These are phyloP conservation scores for Novumbra hubbsi DNA, from an alignment of 2,797 vertebrate genomes.

Conservation along the genomic window DNA sequence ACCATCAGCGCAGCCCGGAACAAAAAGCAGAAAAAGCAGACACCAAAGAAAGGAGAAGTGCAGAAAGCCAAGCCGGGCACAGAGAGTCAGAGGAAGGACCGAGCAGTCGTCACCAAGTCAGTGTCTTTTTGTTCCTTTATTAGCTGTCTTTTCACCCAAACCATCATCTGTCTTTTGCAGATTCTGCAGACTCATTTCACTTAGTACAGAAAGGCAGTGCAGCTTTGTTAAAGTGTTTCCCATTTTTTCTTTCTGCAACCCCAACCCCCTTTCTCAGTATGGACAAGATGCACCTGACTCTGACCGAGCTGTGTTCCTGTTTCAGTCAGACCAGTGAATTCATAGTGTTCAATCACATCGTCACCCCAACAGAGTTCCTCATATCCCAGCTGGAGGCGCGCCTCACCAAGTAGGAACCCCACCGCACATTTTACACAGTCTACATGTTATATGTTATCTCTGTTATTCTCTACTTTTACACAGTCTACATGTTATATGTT, in stretches of 20 bases:
- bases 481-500: no score
- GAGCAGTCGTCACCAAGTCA: constrained; percentile 84
- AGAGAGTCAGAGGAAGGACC: constrained; percentile 88
- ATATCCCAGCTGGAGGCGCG: constrained; percentile 83
- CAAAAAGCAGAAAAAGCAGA: constrained; percentile 80
- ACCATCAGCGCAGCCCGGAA: constrained; percentile 84
- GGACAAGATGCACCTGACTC: constrained; percentile 87
- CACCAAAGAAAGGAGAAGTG: constrained; percentile 79
- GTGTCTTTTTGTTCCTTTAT: constrained; percentile 32
- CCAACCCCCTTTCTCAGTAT: constrained; percentile 55
- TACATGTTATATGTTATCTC: no score
- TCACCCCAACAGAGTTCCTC: constrained; percentile 87
- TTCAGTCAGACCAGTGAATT: constrained; percentile 78
- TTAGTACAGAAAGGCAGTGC: not conserved
- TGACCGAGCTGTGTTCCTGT: constrained; percentile 83
- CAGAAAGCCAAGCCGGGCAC: constrained; percentile 86
- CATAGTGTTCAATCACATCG: constrained; percentile 78
- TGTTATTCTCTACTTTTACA: no score
- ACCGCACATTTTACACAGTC: no score
- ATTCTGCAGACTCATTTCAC: not conserved
- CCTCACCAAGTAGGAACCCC: constrained; percentile 74
- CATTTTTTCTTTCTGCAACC: not conserved
- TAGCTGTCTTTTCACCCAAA: no score
- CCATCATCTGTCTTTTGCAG: no score
- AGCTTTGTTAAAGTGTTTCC: not conserved